Base-by-base conservation (phyloP, 1,140 invertebrate species). In the Drosophila persimilis region DNA sequence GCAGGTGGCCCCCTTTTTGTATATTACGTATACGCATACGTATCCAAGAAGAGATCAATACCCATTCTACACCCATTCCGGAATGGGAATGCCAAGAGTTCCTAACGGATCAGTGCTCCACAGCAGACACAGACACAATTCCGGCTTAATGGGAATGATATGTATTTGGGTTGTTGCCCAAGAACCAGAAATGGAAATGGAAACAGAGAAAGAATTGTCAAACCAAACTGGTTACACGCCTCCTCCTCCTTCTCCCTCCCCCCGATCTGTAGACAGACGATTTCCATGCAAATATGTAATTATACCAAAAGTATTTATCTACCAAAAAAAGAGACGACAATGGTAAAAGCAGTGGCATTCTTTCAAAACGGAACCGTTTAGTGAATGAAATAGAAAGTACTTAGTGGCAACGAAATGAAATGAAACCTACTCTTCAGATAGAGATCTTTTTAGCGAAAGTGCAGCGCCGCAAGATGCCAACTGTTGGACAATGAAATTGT, bases 331-430 rank as follows among this genome's bases (percentile, higher is more conserved):
- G 48, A 53, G 57, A 63, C 53, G 45, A 39, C 35, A 39, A 39
- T 39, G 57, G 54, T 65, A 75, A 78, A 69, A 73, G 70, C 73
- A 51, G 8, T 20, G 60, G 70, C 71, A 74, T 74, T 74, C 71
- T 65, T 74, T 57, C 62, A 63, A 48, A 74, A 74, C 65, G 62
- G 66, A 74, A 73, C 57, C 62, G 66, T 71, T 71, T 71, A 71
- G 60, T 86, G 81, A 85, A 85, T 85, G 80, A 85, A 85, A 85
- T 85, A 85, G 80, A 85, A 85, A 85, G 80, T 81, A 86, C 62
- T 55, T 66, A 63, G 64, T 65, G 35, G 35, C 35, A 9, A 35
- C 3, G 31, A 35, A 39, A 64, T 54, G 54, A 80, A 80, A 72
- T 71, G 71, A 80, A 75, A 80, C 71, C 59, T 46, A 41, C 44